These are phyloP conservation scores for Rotaria magnacalcarata DNA, from an alignment of 2,888 invertebrate genomes.

Conservation along the genomic window DNA sequence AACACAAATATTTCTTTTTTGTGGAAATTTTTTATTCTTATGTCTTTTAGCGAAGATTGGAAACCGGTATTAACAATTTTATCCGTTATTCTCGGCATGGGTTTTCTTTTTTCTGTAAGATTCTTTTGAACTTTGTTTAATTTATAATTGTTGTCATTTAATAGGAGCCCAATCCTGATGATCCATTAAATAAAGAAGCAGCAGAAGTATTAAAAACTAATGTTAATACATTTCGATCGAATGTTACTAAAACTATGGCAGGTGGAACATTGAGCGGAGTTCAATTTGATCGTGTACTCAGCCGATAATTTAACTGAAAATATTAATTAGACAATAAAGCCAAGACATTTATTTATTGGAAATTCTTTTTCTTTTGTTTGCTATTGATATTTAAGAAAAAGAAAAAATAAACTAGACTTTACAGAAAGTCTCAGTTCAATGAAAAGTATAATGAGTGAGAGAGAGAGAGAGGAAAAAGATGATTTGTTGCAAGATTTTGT, in stretches of 20 bases:
- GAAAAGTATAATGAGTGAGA: too few relatives aligned
- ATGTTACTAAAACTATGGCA: conserved; percentile 89
- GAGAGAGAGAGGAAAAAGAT: too few relatives aligned
- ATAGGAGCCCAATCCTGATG: conserved; percentile 95
- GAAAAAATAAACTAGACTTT: not conserved
- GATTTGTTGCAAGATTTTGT: too few relatives aligned
- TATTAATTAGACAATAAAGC: not conserved
- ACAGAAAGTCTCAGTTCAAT: not conserved
- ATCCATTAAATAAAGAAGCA: conserved; percentile 94
- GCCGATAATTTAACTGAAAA: not conserved
- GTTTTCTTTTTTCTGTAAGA: conserved; percentile 85
- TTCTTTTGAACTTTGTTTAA: not conserved
- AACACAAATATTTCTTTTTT: conserved; percentile 41
- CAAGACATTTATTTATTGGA: conserved; percentile 22
- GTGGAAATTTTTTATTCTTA: not conserved
- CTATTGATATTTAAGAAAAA: not conserved
- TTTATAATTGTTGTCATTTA: conserved; percentile 29
- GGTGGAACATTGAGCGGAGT: conserved; percentile 88
- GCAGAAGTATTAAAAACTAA: conserved; percentile 92
- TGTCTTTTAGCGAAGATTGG: conserved; percentile 79
- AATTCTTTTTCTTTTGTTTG: not conserved
- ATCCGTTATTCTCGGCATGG: conserved; percentile 92
- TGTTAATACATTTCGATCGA: conserved; percentile 85
- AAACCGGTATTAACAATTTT: conserved; percentile 95
- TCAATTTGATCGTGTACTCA: conserved; percentile 71